A percentile compares a stretch with the other conserved stretches of the same genome.
These are phyloP conservation scores for Rhea americana DNA, from an alignment of 2,113 vertebrate genomes.

Conservation along the genomic window DNA sequence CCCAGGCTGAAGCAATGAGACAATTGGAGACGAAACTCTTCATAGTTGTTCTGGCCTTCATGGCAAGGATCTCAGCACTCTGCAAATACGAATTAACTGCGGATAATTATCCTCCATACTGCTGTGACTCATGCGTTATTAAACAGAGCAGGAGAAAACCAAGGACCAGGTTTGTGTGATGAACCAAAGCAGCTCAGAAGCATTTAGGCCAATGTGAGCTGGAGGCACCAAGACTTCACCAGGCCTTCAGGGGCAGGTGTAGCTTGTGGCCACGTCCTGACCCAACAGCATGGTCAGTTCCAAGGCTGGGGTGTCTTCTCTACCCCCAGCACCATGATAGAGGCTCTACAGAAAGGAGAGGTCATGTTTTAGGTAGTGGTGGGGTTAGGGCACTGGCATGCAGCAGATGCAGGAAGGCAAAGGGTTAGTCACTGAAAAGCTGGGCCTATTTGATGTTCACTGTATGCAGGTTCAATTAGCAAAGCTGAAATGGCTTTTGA, in stretches of 20 bases:
- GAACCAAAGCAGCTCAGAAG: background rate
- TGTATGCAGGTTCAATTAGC: accelerated
- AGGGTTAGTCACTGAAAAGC: background rate
- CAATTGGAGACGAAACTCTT: background rate
- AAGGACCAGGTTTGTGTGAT: background rate
- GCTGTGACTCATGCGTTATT: background rate
- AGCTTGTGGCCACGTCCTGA: background rate
- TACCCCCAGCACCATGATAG: accelerated
- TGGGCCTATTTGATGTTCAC: background rate
- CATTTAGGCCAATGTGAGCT: background rate
- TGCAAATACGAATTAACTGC: background rate
- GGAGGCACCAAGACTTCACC: background rate
- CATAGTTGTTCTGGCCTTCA: background rate
- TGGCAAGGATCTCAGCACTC: background rate
- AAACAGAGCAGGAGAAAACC: background rate
- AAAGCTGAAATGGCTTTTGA: background rate
- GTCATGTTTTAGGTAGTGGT: background rate
- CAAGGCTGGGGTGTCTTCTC: background rate
- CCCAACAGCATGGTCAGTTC: background rate
- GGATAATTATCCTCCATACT: background rate
- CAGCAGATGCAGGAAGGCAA: background rate
- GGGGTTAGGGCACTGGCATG: accelerated
- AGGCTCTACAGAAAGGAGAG: background rate
- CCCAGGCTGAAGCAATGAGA: background rate
- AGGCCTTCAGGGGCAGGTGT: background rate